phyloP scores from a whole-genome alignment of 2,797 vertebrate genomes.

The Platyrinchus mystaceus region DNA sequence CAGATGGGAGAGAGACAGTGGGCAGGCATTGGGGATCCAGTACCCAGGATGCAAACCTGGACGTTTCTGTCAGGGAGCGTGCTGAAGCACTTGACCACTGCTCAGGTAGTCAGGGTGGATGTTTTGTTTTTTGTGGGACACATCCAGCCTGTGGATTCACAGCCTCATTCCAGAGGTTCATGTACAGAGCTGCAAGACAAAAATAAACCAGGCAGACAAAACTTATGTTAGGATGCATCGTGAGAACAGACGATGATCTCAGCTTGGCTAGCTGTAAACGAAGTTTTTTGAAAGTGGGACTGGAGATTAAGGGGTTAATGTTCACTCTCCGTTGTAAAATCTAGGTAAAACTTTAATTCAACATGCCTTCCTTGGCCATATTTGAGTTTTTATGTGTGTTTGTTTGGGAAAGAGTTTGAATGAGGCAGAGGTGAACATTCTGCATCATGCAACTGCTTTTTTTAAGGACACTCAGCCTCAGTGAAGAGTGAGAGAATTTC shows the following conservation, averaged over 20 bases:
- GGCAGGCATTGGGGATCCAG: neutral
- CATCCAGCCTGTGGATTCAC: neutral
- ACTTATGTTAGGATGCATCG: neutral
- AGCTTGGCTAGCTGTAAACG: neutral
- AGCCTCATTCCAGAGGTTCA: fast-evolving
- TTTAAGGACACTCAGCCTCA: neutral
- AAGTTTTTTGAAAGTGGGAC: neutral
- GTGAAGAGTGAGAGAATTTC: neutral
- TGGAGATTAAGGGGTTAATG: neutral
- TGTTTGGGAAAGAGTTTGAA: neutral
- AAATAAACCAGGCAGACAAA: neutral
- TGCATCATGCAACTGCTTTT: neutral
- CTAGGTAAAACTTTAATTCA: neutral
- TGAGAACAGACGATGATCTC: neutral
- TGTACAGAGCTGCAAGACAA: neutral
- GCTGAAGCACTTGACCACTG: neutral
- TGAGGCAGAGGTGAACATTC: neutral
- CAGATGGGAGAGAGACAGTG: neutral
- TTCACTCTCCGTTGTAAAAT: neutral
- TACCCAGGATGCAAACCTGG: neutral
- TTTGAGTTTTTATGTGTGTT: neutral
- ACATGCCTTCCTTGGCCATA: fast-evolving
- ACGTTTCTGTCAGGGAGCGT: neutral
- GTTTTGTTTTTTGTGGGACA: neutral
- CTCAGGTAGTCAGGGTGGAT: neutral